A percentile compares a stretch with the other conserved stretches of the same genome.
Conservation (phyloP, 2,113 vertebrate species). For the Laterallus jamaicensis region DNA sequence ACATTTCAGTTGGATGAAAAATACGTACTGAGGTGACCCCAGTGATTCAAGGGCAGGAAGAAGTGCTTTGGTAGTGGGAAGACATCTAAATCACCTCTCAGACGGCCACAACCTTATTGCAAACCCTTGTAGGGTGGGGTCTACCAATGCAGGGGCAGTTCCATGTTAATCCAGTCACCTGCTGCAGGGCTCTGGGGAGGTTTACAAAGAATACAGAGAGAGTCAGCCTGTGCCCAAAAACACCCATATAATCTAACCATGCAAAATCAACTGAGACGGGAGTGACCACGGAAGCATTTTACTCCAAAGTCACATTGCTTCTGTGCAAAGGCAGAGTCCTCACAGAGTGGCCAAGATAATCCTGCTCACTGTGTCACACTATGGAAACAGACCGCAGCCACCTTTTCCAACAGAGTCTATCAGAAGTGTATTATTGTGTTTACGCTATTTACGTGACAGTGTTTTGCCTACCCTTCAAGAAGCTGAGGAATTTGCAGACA, state of each 20-base stretch:
- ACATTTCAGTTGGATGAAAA: neutral
- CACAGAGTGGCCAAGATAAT: neutral
- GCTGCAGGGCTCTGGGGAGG: neutral
- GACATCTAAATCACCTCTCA: neutral
- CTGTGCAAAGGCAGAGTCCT: neutral
- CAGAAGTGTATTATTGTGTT: neutral
- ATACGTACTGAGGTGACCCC: rapidly evolving
- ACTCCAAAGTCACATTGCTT: rapidly evolving
- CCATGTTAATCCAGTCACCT: rapidly evolving
- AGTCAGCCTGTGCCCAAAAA: neutral
- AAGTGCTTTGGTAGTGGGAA: neutral
- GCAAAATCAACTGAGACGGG: neutral
- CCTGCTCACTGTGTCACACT: neutral
- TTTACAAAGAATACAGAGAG: neutral
- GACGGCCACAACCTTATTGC: neutral
- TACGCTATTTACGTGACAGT: neutral
- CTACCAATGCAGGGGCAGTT: neutral
- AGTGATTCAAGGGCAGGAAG: neutral
- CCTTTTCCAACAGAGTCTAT: neutral
- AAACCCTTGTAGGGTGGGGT: neutral
- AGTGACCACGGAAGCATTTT: neutral
- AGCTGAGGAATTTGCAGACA: neutral
- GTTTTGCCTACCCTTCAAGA: neutral
- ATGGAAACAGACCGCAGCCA: neutral
- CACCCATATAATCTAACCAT: neutral